Base-by-base conservation (phyloP, 2,888 invertebrate genomes). In the Xestia ashworthii region DNA sequence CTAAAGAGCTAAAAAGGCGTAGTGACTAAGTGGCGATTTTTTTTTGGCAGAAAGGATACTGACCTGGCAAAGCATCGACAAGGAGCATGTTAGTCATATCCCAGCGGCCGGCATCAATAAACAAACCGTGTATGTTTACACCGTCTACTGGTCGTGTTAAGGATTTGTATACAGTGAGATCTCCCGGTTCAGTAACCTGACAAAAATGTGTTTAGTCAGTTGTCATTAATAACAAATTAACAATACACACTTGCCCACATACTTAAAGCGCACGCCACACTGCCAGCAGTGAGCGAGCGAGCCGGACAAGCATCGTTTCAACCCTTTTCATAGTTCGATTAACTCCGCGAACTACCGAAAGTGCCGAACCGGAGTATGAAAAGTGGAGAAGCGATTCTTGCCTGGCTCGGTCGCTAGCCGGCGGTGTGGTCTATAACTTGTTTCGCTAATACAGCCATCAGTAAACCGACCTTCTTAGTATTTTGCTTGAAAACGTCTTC, bases 21-120 rank as follows among this genome's bases (percentile, higher is more conserved):
- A 55, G 55, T 4, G 22, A 6, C n/a, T 25, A 44, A n/a, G n/a
- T 46, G 3, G 41, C 32, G 48, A 62, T 5, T 44, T 22, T 16
- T 22, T n/a, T 25, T 41, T 19, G 41, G 50, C 11, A 58, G 38
- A 19, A 32, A 25, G 58, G 12, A 60, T 53, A 84, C 82, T 41
- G 58, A 97, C 98, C 98, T 89, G 98, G 98, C 86, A 97, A 95
- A 0, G 99, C 97, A 96, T 99, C 99, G 22, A 98, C 98, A 6
- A 99, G 97, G 16, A 97, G 97, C 92, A 97, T 97, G 0, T 93
- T 91, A 46, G 94, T 90, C 78, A 96, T 94, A 91, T 99, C 98
- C 99, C 99, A 99, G 89, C 98, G 97, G 1, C 98, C 99, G 3
- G 99, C 99, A 93, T 99, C 99, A 32, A 99, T 97, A 92, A 98